Percentiles rank a stretch among this genome's conserved stretches.
Evolutionary conservation across 2,797 vertebrate genomes (phyloP).

Genomic region (Microctenopoma lineatum): DNA sequence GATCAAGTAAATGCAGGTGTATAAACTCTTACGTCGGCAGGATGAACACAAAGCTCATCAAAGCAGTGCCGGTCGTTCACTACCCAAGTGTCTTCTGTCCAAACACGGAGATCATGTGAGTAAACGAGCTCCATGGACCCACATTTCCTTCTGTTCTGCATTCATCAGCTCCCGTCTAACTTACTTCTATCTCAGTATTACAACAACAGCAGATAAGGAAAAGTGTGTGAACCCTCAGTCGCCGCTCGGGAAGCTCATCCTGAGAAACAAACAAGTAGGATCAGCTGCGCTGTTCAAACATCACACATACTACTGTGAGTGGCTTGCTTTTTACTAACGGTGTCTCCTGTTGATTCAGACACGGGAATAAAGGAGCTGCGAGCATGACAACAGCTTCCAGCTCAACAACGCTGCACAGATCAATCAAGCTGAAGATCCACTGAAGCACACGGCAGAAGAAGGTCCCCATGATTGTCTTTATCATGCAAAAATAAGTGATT

Average conservation of each 20-base stretch:
- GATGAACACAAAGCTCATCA: neutral
- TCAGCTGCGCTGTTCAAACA: too few species aligned
- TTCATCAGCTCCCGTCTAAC: neutral
- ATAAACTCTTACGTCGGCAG: neutral
- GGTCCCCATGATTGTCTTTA: too few species aligned
- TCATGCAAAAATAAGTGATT: too few species aligned
- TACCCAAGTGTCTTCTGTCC: constrained; percentile 28
- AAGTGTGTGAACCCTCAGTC: constrained; percentile 41
- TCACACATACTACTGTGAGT: too few species aligned
- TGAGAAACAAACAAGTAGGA: constrained; percentile 16
- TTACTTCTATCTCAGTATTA: constrained; percentile 20
- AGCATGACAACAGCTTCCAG: too few species aligned
- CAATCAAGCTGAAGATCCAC: too few species aligned
- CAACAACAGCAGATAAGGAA: neutral
- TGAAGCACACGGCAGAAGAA: too few species aligned
- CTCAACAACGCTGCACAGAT: too few species aligned
- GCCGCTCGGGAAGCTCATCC: constrained; percentile 1
- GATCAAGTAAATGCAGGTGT: constrained; percentile 31
- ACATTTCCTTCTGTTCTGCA: too few species aligned
- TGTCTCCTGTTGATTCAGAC: too few species aligned
- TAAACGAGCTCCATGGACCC: neutral
- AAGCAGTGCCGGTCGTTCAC: neutral
- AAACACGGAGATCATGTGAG: constrained; percentile 44
- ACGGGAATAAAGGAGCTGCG: too few species aligned
- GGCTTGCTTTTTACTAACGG: too few species aligned